Percentiles rank a stretch among this genome's conserved stretches.
phyloP scores from a whole-genome alignment of 2,888 invertebrate genomes.

The Incurvaria masculella region DNA sequence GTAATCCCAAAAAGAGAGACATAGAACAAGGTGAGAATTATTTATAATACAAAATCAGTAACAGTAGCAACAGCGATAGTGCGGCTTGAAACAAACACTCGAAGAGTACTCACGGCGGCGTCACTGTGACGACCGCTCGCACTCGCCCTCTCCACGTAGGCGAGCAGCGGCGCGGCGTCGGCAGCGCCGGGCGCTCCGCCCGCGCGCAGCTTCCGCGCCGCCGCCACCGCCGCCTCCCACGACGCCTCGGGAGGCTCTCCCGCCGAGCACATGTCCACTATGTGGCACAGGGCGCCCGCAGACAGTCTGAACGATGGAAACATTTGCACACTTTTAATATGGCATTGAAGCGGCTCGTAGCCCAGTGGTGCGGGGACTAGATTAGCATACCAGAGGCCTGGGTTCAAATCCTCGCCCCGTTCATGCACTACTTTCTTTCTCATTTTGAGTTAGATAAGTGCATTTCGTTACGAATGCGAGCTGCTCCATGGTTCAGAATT shows the following conservation, averaged over 20 bases:
- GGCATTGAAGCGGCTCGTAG: too few relatives aligned
- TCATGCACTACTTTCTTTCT: too few relatives aligned
- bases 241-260: conserved; percentile 23
- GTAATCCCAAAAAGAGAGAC: too few relatives aligned
- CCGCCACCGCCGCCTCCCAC: conserved; percentile 30
- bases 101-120: conserved; percentile 30
- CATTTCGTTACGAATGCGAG: too few relatives aligned
- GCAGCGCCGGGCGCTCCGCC: conserved; percentile 34
- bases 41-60: too few relatives aligned
- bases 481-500: too few relatives aligned
- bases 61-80: neutral
- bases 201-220: conserved; percentile 25
- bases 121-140: conserved; percentile 27
- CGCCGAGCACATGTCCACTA: conserved; percentile 36
- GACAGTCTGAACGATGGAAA: conserved; percentile 27
- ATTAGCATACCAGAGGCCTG: too few relatives aligned
- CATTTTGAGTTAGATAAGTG: too few relatives aligned
- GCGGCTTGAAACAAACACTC: neutral
- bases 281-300: conserved; percentile 34
- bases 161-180: conserved; percentile 24
- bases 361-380: too few relatives aligned
- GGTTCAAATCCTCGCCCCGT: too few relatives aligned
- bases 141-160: conserved; percentile 30
- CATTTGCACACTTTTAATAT: too few relatives aligned
- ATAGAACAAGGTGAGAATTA: too few relatives aligned